Evolutionary conservation across 2,888 invertebrate genomes (phyloP), one percentile per base, ranked within the genome.

Genomic region (Monoplex corrugatus): DNA sequence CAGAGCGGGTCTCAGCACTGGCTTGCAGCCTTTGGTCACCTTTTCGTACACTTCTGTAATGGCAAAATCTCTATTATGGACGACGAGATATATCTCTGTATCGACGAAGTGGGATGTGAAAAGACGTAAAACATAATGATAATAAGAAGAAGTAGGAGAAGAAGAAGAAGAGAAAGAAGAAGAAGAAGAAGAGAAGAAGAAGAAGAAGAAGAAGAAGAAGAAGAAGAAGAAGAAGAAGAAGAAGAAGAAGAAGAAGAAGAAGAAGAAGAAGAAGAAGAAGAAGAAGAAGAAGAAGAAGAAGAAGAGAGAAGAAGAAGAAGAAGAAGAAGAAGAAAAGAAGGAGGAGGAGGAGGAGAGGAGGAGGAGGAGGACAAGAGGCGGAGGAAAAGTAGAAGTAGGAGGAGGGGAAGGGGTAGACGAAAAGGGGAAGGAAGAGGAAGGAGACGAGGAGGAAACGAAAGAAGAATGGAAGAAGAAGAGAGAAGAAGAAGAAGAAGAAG

Each of bases 1-100:
- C 87, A 98, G 97, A 44, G 97, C 95, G 89, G 98, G 99, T 44
- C 99, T 97, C 93, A 99, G 97, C 23, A 97, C 97, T 28, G 96
- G 97, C 95, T 96, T 97, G 95, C 96, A 95, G 2, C 97, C 97
- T 89, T 97, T 97, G 93, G 97, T 97, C n/a, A 98, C 97, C 86
- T 97, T 97, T 92, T 98, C 97, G 84, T 98, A 97, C 91, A 98
- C 98, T 96, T 98, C 98, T 98, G 97, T 38, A 8, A n/a, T n/a
- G n/a, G n/a, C n/a, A n/a, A n/a, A n/a, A n/a, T n/a, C n/a, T n/a
- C n/a, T n/a, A n/a, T n/a, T n/a, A n/a, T n/a, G n/a, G n/a, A 50
- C 10, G 50, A 50, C 50, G 10, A 50, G 10, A 10, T 50, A 50
- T 19, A 50, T 50, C 50, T 50, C 50, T 13, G 50, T 13, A 10